These are phyloP conservation scores for Tetraneura akinire DNA, from an alignment of 1,140 invertebrate species.

Conservation along the genomic window DNA sequence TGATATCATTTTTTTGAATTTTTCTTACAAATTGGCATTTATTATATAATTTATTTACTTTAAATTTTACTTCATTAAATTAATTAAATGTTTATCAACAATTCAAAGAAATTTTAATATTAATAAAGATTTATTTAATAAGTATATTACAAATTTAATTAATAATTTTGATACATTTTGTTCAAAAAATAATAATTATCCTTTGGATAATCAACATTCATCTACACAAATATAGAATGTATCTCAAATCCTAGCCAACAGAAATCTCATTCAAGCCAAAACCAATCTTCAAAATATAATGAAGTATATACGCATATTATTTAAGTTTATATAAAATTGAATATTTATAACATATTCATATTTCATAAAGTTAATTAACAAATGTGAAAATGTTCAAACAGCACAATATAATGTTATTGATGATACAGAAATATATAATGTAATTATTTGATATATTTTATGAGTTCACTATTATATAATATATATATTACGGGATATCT, in stretches of 20 bases:
- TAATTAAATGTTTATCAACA: no score
- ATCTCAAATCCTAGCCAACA: not conserved
- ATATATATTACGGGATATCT: no score
- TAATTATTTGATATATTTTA: not conserved
- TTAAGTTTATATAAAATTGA: not conserved
- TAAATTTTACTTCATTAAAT: no score
- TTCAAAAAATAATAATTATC: not conserved
- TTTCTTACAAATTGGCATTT: no score
- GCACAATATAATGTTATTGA: no score
- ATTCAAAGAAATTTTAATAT: no score
- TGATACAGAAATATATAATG: not conserved
- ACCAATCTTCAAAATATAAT: not conserved
- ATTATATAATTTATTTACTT: no score
- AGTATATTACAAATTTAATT: no score
- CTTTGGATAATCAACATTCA: not conserved
- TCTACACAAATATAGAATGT: constrained; percentile 19
- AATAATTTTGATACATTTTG: no score
- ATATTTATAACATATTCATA: not conserved
- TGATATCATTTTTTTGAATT: no score
- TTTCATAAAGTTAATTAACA: not conserved
- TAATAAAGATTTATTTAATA: no score
- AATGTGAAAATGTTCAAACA: not conserved
- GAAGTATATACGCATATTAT: not conserved
- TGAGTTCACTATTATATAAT: no score
- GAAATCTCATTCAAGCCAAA: not conserved